phyloP scores from a whole-genome alignment of 2,797 vertebrate species.

The Erpetoichthys calabaricus region DNA sequence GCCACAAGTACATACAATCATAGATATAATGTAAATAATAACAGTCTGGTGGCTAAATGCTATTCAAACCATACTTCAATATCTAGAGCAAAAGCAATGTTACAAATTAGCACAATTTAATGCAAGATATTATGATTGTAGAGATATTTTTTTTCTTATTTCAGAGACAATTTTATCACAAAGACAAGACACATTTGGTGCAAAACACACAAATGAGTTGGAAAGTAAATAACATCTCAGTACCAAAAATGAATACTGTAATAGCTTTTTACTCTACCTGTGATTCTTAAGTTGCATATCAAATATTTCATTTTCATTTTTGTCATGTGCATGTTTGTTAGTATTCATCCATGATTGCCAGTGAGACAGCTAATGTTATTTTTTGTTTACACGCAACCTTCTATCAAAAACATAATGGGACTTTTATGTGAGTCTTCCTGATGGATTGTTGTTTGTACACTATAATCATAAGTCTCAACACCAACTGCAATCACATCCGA shows the following conservation, averaged over 20 bases:
- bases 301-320: too few species aligned
- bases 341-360: too few species aligned
- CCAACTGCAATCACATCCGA: too few species aligned
- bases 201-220: conserved; percentile 1
- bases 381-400: too few species aligned
- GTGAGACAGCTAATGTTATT: too few species aligned
- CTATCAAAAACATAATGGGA: too few species aligned
- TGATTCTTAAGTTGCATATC: too few species aligned
- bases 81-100: not conserved
- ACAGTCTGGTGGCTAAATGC: conserved; percentile 4
- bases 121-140: not conserved
- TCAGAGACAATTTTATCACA: not conserved
- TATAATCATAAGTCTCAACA: too few species aligned
- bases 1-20: conserved; percentile 16
- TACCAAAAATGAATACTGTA: not conserved
- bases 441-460: too few species aligned
- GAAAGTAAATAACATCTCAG: not conserved
- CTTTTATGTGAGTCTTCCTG: too few species aligned
- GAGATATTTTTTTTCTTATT: not conserved
- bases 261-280: too few species aligned
- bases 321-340: too few species aligned
- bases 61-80: not conserved
- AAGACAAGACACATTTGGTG: conserved; percentile 1
- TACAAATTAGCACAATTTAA: not conserved
- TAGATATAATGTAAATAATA: conserved; percentile 17